Conservation (phyloP, 2,797 vertebrate species). For the Cirrhinus molitorella region DNA sequence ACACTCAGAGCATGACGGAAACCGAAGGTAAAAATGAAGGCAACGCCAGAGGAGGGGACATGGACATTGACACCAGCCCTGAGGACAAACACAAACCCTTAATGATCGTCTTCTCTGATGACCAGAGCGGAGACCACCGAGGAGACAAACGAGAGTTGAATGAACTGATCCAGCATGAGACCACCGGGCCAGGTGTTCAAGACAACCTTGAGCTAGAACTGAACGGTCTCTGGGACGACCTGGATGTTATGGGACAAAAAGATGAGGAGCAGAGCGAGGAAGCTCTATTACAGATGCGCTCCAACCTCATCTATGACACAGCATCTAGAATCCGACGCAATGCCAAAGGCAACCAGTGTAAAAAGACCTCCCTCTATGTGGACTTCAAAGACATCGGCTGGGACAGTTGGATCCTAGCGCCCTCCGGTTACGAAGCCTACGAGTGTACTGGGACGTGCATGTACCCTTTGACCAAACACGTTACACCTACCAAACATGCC, state of each 20-base stretch:
- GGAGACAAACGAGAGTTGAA: constrained; percentile 89
- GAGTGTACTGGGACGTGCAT: constrained; percentile 91
- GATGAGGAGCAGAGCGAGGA: constrained; percentile 83
- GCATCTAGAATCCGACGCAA: constrained; percentile 92
- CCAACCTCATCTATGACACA: constrained; percentile 96
- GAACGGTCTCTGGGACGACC: constrained; percentile 72
- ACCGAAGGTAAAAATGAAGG: constrained; percentile 57
- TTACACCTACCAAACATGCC: constrained; percentile 96
- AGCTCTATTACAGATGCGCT: constrained; percentile 93
- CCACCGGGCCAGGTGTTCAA: constrained; percentile 74
- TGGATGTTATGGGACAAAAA: constrained; percentile 58
- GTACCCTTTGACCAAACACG: constrained; percentile 92
- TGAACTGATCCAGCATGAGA: constrained; percentile 94
- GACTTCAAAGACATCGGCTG: constrained; percentile 99
- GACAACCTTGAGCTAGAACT: constrained; percentile 74
- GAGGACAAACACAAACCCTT: constrained; percentile 92
- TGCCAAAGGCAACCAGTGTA: constrained; percentile 94
- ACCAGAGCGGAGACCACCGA: constrained; percentile 88
- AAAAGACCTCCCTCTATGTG: constrained; percentile 90
- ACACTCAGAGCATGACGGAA: constrained; percentile 42
- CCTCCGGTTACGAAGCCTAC: constrained; percentile 91
- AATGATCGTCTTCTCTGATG: constrained; percentile 94
- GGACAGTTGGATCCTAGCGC: constrained; percentile 98
- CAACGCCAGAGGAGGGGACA: constrained; percentile 71
- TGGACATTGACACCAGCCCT: constrained; percentile 87